phyloP scores from a whole-genome alignment of 2,797 vertebrate species.

The Agapornis canus region DNA sequence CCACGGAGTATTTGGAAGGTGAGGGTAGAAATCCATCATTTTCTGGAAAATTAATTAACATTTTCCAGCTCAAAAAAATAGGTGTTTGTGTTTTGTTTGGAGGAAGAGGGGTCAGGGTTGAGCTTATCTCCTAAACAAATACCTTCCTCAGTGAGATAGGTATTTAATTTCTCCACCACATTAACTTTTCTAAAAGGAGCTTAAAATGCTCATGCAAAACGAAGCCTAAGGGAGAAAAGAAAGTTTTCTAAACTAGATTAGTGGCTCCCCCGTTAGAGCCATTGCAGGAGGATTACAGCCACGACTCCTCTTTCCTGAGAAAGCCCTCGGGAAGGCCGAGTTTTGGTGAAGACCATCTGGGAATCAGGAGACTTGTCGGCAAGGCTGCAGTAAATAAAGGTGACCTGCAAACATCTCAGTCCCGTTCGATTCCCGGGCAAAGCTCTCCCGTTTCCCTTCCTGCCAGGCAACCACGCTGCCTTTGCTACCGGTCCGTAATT shows the following conservation, averaged over 20 bases:
- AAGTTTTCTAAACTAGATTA: constrained; percentile 38
- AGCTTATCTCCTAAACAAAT: constrained; percentile 60
- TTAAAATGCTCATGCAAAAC: constrained; percentile 43
- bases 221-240: constrained; percentile 3
- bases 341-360: background rate
- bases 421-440: background rate
- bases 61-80: constrained; percentile 40
- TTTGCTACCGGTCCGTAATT: background rate
- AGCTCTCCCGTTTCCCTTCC: background rate
- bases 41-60: constrained; percentile 62
- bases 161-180: constrained; percentile 44
- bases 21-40: background rate
- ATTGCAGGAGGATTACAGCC: background rate
- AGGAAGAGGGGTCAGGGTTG: constrained; percentile 36
- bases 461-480: background rate
- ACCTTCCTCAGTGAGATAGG: constrained; percentile 37
- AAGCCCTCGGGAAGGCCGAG: background rate
- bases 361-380: background rate
- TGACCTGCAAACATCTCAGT: background rate
- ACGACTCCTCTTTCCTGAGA: background rate
- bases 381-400: constrained; percentile 7
- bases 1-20: background rate
- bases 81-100: constrained; percentile 31
- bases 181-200: constrained; percentile 42
- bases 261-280: background rate